Percentiles rank a stretch among this genome's conserved stretches.
Evolutionary conservation across 2,888 invertebrate genomes (phyloP).

Genomic region (Sinopyrophorus schimmeli): DNA sequence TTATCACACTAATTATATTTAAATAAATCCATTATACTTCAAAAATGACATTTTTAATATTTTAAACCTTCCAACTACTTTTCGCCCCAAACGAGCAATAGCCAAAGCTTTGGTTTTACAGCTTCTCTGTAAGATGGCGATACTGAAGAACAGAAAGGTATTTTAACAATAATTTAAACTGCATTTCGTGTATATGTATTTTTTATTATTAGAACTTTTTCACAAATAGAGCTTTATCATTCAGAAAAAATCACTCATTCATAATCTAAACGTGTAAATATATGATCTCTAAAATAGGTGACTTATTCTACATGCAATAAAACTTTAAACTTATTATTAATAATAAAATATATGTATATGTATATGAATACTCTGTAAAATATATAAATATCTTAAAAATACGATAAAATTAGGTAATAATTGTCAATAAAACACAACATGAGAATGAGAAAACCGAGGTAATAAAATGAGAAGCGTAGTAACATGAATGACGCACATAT

Average conservation of each 20-base stretch:
- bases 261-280: constrained; percentile 31
- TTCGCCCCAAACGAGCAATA: too few species aligned
- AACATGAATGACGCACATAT: constrained; percentile 5
- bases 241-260: constrained; percentile 31
- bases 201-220: constrained; percentile 30
- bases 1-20: too few species aligned
- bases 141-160: neutral
- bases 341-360: constrained; percentile 43
- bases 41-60: too few species aligned
- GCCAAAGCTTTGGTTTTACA: too few species aligned
- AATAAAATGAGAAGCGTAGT: constrained; percentile 45
- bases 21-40: too few species aligned
- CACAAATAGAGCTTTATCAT: constrained; percentile 32
- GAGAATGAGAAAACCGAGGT: constrained; percentile 45
- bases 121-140: too few species aligned
- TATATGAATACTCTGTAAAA: constrained; percentile 56
- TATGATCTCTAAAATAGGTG: constrained; percentile 32
- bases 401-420: constrained; percentile 34
- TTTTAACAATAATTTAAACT: neutral
- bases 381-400: constrained; percentile 46
- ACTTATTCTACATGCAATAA: constrained; percentile 25
- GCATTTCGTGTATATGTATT: constrained; percentile 16
- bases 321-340: constrained; percentile 29
- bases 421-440: constrained; percentile 32
- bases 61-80: too few species aligned